phyloP scores from a whole-genome alignment of 2,888 invertebrate genomes.

The Homarus gammarus region DNA sequence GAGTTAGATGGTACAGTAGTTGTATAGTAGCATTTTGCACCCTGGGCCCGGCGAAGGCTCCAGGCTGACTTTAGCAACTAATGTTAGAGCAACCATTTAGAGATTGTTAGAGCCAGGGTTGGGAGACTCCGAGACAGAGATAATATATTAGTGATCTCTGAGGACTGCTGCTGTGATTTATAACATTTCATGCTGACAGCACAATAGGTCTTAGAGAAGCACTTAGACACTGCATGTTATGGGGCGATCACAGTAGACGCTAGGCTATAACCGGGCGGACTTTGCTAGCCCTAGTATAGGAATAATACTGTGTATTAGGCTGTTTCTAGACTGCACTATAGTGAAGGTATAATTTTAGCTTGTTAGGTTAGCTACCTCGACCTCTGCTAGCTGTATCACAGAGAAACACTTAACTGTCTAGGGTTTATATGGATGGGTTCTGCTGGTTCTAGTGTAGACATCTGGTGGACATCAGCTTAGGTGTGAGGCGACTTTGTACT shows the following conservation, averaged over 20 bases:
- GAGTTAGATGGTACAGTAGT: constrained; percentile 28
- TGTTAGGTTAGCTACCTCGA: too few species aligned
- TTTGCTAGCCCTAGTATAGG: too few species aligned
- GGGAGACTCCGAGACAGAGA: neutral
- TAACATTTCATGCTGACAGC: neutral
- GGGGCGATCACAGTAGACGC: neutral
- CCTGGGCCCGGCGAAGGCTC: neutral
- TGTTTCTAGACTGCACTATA: too few species aligned
- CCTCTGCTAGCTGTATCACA: too few species aligned
- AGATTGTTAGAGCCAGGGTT: neutral
- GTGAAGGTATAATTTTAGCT: too few species aligned
- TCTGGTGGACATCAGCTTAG: too few species aligned
- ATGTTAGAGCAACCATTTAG: neutral
- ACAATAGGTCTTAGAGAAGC: neutral
- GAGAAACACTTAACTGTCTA: too few species aligned
- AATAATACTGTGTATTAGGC: too few species aligned
- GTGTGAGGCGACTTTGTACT: too few species aligned
- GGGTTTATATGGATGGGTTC: too few species aligned
- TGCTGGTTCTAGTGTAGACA: too few species aligned
- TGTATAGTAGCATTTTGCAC: constrained; percentile 11
- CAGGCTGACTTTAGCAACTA: neutral
- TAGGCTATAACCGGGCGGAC: too few species aligned
- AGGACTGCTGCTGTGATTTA: neutral
- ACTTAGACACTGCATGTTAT: neutral
- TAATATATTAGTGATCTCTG: neutral